Evolutionary conservation across 2,888 invertebrate species (phyloP).

Genomic region (Scaptomyza reducta): DNA sequence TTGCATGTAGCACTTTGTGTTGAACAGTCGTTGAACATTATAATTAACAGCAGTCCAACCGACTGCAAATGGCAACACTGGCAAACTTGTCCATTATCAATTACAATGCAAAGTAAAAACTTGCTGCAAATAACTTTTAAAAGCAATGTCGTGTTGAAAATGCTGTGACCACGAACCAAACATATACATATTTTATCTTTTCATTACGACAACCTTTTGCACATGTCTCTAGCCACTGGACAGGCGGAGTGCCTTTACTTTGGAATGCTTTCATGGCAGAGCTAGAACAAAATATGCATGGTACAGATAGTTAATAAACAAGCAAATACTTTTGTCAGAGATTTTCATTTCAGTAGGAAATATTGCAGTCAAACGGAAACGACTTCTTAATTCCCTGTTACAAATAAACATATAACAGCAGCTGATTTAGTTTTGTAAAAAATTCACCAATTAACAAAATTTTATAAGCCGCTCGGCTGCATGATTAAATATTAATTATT

Average conservation of each 20-base stretch:
- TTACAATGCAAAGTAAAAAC: neutral
- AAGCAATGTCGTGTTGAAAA: slow-evolving; percentile 29
- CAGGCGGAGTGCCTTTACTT: neutral
- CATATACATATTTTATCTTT: slow-evolving; percentile 22
- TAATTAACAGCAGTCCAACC: neutral
- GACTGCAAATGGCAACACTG: slow-evolving; percentile 8
- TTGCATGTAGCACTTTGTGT: neutral
- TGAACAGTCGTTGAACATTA: neutral
- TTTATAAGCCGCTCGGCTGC: neutral
- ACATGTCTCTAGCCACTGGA: neutral
- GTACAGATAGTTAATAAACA: neutral
- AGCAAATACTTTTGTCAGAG: neutral
- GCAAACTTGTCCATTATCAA: slow-evolving; percentile 2
- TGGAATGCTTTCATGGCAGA: neutral
- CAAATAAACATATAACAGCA: too few relatives aligned
- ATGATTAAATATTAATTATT: neutral
- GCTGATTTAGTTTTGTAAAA: too few relatives aligned
- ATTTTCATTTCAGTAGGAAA: neutral
- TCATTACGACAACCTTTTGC: slow-evolving; percentile 19
- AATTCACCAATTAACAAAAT: neutral
- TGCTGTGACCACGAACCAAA: slow-evolving; percentile 5
- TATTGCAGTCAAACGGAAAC: too few relatives aligned
- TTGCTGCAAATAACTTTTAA: slow-evolving; percentile 14
- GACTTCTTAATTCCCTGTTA: too few relatives aligned
- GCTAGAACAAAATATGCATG: neutral